Evolutionary conservation across 2,888 invertebrate genomes (phyloP).

Genomic region (Tenthredo livida): DNA sequence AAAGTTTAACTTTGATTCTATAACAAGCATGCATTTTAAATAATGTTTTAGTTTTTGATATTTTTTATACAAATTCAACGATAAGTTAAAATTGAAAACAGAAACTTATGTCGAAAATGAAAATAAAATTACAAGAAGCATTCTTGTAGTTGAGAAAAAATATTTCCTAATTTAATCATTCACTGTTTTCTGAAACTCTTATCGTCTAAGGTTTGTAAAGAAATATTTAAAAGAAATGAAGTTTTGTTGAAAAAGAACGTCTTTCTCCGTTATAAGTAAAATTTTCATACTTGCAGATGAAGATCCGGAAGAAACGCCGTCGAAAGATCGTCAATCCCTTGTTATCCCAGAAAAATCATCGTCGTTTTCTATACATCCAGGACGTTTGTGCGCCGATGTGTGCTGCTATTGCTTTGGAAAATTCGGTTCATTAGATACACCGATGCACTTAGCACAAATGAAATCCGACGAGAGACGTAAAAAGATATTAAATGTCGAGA

Average conservation of each 20-base stretch:
- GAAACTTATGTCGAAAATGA: neutral
- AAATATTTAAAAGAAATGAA: conserved; percentile 17
- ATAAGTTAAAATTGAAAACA: neutral
- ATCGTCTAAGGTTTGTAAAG: neutral
- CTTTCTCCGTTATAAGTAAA: neutral
- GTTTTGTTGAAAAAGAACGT: neutral
- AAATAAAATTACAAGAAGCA: neutral
- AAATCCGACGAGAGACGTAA: conserved; percentile 90
- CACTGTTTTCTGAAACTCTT: neutral
- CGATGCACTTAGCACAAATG: conserved; percentile 92
- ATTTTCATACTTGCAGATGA: conserved; percentile 67
- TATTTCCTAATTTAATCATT: neutral
- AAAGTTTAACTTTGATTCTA: conserved; percentile 25
- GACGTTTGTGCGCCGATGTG: conserved; percentile 89
- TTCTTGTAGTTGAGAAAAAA: neutral
- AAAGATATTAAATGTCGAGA: conserved; percentile 89
- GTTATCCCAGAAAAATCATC: conserved; percentile 94
- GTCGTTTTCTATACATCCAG: conserved; percentile 92
- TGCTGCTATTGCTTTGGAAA: conserved; percentile 94
- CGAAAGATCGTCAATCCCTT: conserved; percentile 81
- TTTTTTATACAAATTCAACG: conserved; percentile 7
- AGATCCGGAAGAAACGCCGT: conserved; percentile 71
- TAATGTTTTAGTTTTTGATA: neutral
- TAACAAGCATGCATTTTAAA: conserved; percentile 45
- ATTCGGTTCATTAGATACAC: conserved; percentile 92